phyloP scores from a whole-genome alignment of 2,113 vertebrate species.

The Electrona antarctica region DNA sequence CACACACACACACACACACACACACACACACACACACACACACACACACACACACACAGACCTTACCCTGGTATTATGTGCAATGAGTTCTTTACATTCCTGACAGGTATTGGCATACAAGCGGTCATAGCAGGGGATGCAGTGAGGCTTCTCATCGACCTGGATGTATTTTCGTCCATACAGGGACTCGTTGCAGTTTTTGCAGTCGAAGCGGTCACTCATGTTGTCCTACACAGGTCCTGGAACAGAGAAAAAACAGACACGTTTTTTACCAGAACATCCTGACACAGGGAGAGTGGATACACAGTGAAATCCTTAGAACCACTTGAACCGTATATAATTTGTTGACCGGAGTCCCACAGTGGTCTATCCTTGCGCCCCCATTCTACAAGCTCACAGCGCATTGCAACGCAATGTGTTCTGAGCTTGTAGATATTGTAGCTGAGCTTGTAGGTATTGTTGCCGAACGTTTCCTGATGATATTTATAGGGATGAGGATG shows the following conservation, averaged over 20 bases:
- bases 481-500: no score
- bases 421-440: no score
- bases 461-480: no score
- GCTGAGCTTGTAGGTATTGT: no score
- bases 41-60: not conserved
- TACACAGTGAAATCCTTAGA: no score
- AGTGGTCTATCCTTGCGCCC: no score
- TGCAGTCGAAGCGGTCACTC: constrained; percentile 90
- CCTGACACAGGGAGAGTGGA: not conserved
- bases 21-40: not conserved
- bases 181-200: constrained; percentile 90
- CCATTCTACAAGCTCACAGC: no score
- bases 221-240: constrained; percentile 74
- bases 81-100: constrained; percentile 90
- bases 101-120: constrained; percentile 92
- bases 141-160: constrained; percentile 87
- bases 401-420: no score
- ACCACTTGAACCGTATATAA: no score
- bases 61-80: constrained; percentile 88
- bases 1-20: not conserved
- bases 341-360: no score
- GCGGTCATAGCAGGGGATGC: constrained; percentile 92
- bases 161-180: constrained; percentile 94
- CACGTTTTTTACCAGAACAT: not conserved
- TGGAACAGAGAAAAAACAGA: constrained; percentile 29